Percentiles rank a stretch among this genome's conserved stretches.
Conservation (phyloP, 2,797 vertebrate species). For the Enteromius viviparus region DNA sequence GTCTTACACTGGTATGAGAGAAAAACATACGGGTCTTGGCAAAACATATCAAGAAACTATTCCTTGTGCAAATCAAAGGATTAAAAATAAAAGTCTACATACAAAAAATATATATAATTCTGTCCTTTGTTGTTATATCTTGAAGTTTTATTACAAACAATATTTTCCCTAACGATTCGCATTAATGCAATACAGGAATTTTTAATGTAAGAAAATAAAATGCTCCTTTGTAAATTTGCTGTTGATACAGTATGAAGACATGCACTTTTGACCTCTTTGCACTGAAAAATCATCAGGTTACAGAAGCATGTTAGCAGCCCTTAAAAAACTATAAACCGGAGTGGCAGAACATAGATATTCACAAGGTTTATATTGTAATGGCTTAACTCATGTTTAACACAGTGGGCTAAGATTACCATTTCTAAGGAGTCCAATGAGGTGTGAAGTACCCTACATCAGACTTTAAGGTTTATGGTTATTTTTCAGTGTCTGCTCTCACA, state of each 20-base stretch:
- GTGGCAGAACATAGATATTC: constrained; percentile 23
- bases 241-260: not conserved
- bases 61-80: not conserved
- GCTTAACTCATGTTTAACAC: constrained; percentile 39
- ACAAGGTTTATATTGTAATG: constrained; percentile 49
- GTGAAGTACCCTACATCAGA: constrained; percentile 55
- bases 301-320: not conserved
- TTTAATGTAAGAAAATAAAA: not conserved
- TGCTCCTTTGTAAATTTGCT: not conserved
- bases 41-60: not conserved
- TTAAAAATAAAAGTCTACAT: not conserved
- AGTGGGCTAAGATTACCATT: constrained; percentile 69
- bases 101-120: too few species aligned
- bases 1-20: not conserved
- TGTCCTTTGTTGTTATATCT: not conserved
- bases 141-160: not conserved
- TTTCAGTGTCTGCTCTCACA: constrained; percentile 58
- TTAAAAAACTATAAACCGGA: not conserved
- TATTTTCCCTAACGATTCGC: not conserved
- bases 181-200: not conserved
- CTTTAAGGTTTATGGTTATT: constrained; percentile 63
- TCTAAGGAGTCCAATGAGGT: constrained; percentile 56
- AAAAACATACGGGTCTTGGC: not conserved
- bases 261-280: not conserved
- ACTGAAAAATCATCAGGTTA: constrained; percentile 1